Conservation (phyloP, 1,140 invertebrate species). For the Eriosoma lanigerum region DNA sequence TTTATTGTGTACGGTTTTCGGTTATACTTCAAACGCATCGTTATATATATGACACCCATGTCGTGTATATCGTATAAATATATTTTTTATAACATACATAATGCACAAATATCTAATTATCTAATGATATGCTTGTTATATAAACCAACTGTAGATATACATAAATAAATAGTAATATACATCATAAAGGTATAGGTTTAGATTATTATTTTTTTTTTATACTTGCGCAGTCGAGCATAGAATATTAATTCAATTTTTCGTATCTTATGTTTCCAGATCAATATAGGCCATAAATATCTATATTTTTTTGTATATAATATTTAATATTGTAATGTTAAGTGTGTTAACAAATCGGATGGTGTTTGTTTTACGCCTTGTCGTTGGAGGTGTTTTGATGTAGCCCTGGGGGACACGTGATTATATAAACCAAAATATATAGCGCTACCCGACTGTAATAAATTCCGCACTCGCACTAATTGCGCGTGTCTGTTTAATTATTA, state of each 20-base stretch:
- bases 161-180: too few species aligned
- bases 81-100: too few species aligned
- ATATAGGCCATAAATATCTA: too few species aligned
- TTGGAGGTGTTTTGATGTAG: constrained; percentile 12
- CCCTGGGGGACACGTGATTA: constrained; percentile 21
- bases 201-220: too few species aligned
- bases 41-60: neutral
- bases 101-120: too few species aligned
- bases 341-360: neutral
- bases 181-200: too few species aligned
- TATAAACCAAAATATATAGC: neutral
- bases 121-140: too few species aligned
- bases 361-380: constrained; percentile 44
- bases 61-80: too few species aligned
- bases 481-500: neutral
- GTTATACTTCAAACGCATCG: neutral
- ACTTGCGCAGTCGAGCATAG: too few species aligned
- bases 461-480: neutral
- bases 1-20: neutral
- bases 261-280: too few species aligned
- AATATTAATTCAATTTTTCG: too few species aligned
- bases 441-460: constrained; percentile 17
- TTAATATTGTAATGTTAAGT: neutral
- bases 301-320: neutral
- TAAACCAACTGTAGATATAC: too few species aligned